phyloP scores from a whole-genome alignment of 2,888 invertebrate genomes.

The Philopedon plagiatum region DNA sequence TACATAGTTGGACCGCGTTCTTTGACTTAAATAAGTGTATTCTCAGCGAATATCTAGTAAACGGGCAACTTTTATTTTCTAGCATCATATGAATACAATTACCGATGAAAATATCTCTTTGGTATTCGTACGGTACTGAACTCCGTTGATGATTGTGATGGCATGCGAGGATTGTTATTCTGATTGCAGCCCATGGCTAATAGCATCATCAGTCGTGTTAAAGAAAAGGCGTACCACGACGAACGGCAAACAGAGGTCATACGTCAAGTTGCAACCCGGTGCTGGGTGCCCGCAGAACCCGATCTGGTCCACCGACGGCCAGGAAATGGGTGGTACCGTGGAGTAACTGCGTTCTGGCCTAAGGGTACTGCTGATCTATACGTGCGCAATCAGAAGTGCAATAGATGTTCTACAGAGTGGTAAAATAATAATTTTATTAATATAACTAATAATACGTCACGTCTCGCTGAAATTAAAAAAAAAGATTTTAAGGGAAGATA shows the following conservation, averaged over 20 bases:
- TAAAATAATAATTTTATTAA: not conserved
- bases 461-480: no score
- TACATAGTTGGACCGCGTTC: no score
- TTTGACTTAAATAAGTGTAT: no score
- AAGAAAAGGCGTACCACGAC: constrained; percentile 47
- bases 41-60: not conserved
- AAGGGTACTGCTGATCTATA: constrained; percentile 54
- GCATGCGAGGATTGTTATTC: constrained; percentile 50
- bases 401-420: constrained; percentile 31
- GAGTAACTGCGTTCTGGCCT: constrained; percentile 59
- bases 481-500: no score
- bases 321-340: constrained; percentile 62
- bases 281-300: constrained; percentile 48
- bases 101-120: constrained; percentile 15
- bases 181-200: constrained; percentile 49
- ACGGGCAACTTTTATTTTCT: not conserved
- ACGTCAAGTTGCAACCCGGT: constrained; percentile 49
- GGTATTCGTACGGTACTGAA: constrained; percentile 39
- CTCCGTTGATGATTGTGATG: constrained; percentile 41
- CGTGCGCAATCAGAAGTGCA: constrained; percentile 32
- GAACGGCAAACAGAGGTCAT: constrained; percentile 50
- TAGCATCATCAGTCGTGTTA: constrained; percentile 50
- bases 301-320: constrained; percentile 49
- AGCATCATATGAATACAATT: not conserved
- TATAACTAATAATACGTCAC: no score